Evolutionary conservation across 2,888 invertebrate genomes (phyloP).

Genomic region (Cheilosia scutellata): DNA sequence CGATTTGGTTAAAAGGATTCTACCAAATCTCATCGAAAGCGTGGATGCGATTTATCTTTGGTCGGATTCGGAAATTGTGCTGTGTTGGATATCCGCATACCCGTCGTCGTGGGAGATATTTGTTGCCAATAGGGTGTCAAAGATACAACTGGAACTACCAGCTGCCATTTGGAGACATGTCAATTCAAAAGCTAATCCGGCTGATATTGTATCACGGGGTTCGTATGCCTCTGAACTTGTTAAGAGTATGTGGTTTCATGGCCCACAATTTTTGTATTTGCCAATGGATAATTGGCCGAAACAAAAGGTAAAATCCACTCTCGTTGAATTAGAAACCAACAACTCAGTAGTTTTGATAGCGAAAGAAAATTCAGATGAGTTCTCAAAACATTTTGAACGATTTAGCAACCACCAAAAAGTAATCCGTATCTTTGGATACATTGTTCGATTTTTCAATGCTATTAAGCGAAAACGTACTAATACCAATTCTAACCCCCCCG

Average conservation of each 20-base stretch:
- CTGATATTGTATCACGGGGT: slow-evolving; percentile 14
- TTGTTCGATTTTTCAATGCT: too few species aligned
- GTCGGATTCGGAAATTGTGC: slow-evolving; percentile 10
- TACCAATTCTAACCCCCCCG: slow-evolving; percentile 10
- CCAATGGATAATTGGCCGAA: slow-evolving; percentile 1
- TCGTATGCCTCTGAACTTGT: background rate
- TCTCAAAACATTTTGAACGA: background rate
- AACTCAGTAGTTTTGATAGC: background rate
- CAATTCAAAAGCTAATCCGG: slow-evolving; percentile 12
- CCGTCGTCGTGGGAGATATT: slow-evolving; percentile 20
- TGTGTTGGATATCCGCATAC: slow-evolving; percentile 14
- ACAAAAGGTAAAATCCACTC: background rate
- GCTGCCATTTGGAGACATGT: slow-evolving; percentile 10
- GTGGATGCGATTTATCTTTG: background rate
- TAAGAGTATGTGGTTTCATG: slow-evolving; percentile 10
- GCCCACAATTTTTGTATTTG: background rate
- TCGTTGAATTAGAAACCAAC: background rate
- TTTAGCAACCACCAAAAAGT: background rate
- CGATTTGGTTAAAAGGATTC: background rate
- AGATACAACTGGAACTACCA: slow-evolving; percentile 5
- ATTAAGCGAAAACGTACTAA: background rate
- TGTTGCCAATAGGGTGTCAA: slow-evolving; percentile 15
- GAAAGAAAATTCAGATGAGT: background rate
- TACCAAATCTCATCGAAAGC: background rate
- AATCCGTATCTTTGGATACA: too few species aligned